Conservation (phyloP, 2,797 vertebrate species). For the Aphelocoma californica region DNA sequence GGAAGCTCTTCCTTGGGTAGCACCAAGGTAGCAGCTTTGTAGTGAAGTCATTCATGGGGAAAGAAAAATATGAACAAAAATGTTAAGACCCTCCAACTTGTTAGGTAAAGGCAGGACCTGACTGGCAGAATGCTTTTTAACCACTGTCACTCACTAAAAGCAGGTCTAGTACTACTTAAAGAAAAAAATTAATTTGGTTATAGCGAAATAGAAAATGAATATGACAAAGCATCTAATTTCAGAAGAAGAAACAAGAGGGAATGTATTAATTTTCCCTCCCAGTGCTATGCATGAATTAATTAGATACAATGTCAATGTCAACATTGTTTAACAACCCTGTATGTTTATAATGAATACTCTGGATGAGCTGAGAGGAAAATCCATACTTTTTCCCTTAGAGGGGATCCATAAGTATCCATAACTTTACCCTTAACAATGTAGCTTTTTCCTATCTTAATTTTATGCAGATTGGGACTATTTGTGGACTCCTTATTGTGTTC, state of each 20-base stretch:
- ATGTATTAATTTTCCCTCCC: neutral
- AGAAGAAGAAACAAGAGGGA: neutral
- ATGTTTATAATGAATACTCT: neutral
- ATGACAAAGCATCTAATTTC: neutral
- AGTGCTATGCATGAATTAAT: neutral
- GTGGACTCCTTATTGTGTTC: neutral
- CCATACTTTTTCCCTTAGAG: neutral
- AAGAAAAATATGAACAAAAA: neutral
- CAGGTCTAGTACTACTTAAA: neutral
- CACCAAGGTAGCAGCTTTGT: neutral
- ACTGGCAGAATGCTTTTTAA: neutral
- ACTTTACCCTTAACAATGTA: neutral
- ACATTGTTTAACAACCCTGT: neutral
- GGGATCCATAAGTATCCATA: neutral
- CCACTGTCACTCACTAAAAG: neutral
- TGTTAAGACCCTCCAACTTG: neutral
- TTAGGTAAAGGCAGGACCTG: neutral
- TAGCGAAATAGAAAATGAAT: neutral
- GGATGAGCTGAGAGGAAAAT: neutral
- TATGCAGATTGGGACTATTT: neutral
- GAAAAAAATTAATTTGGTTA: neutral
- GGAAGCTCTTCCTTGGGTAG: neutral
- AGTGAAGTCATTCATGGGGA: neutral
- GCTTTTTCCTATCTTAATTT: neutral
- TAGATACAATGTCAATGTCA: neutral